Base-by-base conservation (phyloP, 2,113 vertebrate species). In the Otolemur garnettii region DNA sequence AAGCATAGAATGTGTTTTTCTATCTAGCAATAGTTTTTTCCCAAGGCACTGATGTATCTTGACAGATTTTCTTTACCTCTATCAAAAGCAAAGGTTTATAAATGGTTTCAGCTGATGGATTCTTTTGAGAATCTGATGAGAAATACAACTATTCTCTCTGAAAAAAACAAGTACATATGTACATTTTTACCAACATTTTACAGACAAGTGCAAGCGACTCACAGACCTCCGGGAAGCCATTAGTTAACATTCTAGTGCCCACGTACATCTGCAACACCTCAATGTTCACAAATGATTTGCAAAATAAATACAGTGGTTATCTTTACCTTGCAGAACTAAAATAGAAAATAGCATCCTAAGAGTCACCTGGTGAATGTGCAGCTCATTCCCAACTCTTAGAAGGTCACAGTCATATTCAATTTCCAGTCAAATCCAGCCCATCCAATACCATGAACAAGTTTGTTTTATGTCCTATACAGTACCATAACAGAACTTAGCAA, bases 21-120 rank as follows among this genome's bases (percentile, higher is more conserved):
- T 89, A 14, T n/a, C 42, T 86, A 82, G 89, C 13, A 83, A 50
- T 50, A 50, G 33, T 77, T 38, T 53, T 91, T 95, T 42, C 82
- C 79, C 74, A 95, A 92, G 85, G n/a, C 89, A 94, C 75, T 90
- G 89, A 96, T 59, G 64, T 91, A 94, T 93, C 75, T 80, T 96
- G 80, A 87, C 75, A 97, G 75, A 71, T 12, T 66, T 88, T 74
- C 21, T 26, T 60, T 90, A 90, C 74, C 33, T 71, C 45, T 85
- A 15, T 82, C 72, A 86, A 86, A 96, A 94, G 35, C 14, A 89
- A 86, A 91, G 45, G 15, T 75, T 91, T 42, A 93, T 91, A 96
- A 90, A 81, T 33, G 21, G 7, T 91, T 93, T 84, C n/a, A 38
- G 5, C 24, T 82, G 38, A 85, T 21, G 22, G 71, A 62, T 85